These are phyloP conservation scores for Spheniscus humboldti DNA, from an alignment of 2,797 vertebrate species.

Conservation along the genomic window DNA sequence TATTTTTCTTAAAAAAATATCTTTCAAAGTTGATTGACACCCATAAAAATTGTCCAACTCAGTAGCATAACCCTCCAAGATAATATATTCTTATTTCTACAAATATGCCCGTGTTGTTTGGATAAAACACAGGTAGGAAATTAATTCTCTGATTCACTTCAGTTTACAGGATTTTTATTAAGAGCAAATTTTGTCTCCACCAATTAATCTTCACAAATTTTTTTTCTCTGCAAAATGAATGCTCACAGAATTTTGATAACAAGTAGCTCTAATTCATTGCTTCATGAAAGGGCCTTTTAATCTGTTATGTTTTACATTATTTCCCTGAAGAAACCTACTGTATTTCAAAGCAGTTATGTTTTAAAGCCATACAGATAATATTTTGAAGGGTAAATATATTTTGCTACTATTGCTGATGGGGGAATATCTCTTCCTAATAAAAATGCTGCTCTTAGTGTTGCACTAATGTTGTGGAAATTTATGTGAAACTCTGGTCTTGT, in stretches of 20 bases:
- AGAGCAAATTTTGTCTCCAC: neutral
- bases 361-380: neutral
- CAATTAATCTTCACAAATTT: conserved; percentile 40
- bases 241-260: neutral
- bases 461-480: neutral
- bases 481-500: neutral
- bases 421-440: neutral
- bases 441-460: neutral
- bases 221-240: neutral
- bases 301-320: neutral
- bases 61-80: neutral
- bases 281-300: neutral
- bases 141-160: neutral
- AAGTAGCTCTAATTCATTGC: neutral
- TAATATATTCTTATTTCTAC: conserved; percentile 5
- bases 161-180: conserved; percentile 23
- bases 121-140: neutral
- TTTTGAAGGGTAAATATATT: neutral
- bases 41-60: neutral
- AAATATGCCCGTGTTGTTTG: neutral
- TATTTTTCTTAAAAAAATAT: conserved; percentile 29
- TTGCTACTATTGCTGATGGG: neutral
- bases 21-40: conserved; percentile 33
- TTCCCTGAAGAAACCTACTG: neutral
- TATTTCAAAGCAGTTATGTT: neutral